A percentile compares a stretch with the other conserved stretches of the same genome.
Conservation (phyloP, 2,113 vertebrate genomes). For the Atlantisia rogersi region DNA sequence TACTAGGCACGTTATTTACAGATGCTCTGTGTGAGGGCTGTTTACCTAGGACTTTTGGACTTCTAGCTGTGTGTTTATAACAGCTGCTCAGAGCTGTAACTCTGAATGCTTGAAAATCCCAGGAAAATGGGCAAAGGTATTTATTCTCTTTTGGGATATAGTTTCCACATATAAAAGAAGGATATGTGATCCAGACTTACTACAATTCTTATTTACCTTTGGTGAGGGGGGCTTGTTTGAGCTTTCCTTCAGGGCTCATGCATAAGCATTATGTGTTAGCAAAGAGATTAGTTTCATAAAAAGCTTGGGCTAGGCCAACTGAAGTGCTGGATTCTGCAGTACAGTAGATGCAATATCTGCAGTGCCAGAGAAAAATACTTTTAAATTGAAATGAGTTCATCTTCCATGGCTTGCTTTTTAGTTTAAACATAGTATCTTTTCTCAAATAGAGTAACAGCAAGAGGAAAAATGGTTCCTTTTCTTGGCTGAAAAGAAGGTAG, state of each 20-base stretch:
- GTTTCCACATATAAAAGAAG: not conserved
- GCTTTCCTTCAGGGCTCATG: not conserved
- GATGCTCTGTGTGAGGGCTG: not conserved
- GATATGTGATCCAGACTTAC: not conserved
- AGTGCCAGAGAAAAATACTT: not conserved
- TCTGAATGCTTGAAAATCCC: not conserved
- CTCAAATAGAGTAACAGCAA: not conserved
- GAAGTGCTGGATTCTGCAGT: not conserved
- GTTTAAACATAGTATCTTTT: not conserved
- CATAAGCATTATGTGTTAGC: not conserved
- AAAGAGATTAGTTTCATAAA: not conserved
- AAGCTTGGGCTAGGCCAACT: not conserved
- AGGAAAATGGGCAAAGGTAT: not conserved
- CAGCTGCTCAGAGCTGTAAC: not conserved
- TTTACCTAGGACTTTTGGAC: not conserved
- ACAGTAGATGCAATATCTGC: not conserved
- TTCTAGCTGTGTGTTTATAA: not conserved
- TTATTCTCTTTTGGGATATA: not conserved
- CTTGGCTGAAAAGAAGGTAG: not conserved
- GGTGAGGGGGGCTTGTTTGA: not conserved
- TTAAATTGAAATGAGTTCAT: not conserved
- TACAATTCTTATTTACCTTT: not conserved
- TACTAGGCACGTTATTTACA: not conserved
- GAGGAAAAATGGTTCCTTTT: not conserved
- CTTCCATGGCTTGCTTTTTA: not conserved